These are phyloP conservation scores for Sphecodes monilicornis DNA, from an alignment of 2,888 invertebrate species.

Conservation along the genomic window DNA sequence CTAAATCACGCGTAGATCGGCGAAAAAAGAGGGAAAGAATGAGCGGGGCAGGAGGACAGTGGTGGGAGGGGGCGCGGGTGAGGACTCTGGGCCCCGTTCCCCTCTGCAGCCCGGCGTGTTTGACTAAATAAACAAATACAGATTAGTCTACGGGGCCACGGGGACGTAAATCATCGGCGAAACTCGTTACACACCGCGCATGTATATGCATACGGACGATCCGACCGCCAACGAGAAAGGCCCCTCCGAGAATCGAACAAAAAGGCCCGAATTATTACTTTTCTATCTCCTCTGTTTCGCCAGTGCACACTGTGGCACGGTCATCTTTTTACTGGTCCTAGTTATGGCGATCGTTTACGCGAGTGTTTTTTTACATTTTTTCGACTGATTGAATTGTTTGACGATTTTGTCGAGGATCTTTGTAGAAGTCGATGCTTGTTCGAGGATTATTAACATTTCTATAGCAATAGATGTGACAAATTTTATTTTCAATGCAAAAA, in stretches of 20 bases:
- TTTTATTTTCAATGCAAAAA: no score
- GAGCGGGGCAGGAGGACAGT: neutral
- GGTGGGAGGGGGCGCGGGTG: neutral
- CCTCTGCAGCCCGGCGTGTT: slow-evolving; percentile 65
- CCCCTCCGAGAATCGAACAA: slow-evolving; percentile 40
- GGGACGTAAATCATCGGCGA: slow-evolving; percentile 81
- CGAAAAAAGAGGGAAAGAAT: slow-evolving; percentile 12
- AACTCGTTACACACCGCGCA: slow-evolving; percentile 79
- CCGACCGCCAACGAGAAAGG: slow-evolving; percentile 31
- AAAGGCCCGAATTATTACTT: slow-evolving; percentile 50
- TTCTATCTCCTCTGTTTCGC: slow-evolving; percentile 36
- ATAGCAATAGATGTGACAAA: no score
- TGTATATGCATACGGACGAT: slow-evolving; percentile 51
- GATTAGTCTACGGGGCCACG: slow-evolving; percentile 79
- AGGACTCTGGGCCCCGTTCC: slow-evolving; percentile 52
- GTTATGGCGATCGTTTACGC: neutral
- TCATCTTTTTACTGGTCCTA: neutral
- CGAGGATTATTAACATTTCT: no score
- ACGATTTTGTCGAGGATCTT: no score
- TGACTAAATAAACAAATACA: slow-evolving; percentile 83
- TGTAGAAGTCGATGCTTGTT: no score
- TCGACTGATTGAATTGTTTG: no score
- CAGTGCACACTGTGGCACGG: neutral
- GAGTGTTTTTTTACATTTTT: neutral
- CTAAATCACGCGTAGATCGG: slow-evolving; percentile 80